Conservation (phyloP, 2,113 vertebrate species). For the Proteles cristata region DNA sequence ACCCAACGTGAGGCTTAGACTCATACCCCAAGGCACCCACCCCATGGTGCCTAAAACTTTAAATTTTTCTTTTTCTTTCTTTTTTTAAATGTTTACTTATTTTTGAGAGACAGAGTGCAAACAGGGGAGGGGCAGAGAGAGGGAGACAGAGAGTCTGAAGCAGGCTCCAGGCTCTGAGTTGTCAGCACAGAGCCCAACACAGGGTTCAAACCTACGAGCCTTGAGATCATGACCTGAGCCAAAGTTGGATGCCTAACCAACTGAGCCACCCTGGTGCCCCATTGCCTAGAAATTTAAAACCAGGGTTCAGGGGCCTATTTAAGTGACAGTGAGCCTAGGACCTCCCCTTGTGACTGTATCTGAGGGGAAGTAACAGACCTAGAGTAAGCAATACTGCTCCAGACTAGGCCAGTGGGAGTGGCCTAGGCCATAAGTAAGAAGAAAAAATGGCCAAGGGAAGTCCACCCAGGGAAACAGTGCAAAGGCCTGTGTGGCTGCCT, state of each 20-base stretch:
- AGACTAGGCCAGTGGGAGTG: background rate
- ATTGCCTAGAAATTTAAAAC: slow-evolving; percentile 6
- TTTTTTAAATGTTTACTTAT: no score
- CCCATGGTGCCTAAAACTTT: no score
- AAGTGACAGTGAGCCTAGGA: background rate
- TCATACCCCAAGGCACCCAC: no score
- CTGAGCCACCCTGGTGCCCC: background rate
- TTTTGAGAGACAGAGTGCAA: no score
- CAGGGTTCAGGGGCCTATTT: background rate
- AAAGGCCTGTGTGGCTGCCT: background rate
- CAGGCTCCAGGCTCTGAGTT: no score
- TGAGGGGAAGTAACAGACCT: background rate
- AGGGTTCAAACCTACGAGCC: no score
- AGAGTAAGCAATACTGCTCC: background rate
- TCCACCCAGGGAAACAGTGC: background rate
- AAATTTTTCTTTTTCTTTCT: no score
- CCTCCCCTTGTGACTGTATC: background rate
- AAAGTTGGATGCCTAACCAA: background rate
- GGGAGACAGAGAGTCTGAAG: no score
- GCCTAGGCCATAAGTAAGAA: background rate
- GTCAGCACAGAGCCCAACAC: no score
- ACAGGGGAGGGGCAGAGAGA: no score
- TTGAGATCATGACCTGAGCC: no score
- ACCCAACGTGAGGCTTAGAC: background rate
- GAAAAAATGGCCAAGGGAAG: background rate